Base-by-base conservation (phyloP, 2,113 vertebrate genomes). In the Ochotona curzoniae region DNA sequence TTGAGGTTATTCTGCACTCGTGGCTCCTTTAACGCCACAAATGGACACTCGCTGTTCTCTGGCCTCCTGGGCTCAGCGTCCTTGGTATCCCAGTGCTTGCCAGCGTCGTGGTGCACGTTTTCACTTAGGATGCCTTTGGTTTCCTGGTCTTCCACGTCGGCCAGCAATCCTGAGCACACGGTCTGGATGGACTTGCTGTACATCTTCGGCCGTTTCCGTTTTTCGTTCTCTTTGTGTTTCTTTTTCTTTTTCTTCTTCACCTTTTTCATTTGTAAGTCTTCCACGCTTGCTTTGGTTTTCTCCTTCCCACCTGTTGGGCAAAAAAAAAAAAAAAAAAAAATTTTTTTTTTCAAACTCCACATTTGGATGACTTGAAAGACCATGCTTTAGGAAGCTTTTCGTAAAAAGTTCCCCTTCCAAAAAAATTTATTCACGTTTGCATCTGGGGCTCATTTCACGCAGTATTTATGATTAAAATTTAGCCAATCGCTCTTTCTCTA, bases 221-320 rank as follows among this genome's bases (percentile, higher is more conserved):
- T 99, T 97, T 99, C 99, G 4, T 98, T 99, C 91, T 99, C 99
- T 99, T 99, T 99, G 96, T 99, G 99, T 99, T 99, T 99, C 99
- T 99, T 99, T 98, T 99, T 99, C 99, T 99, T 99, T 99, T 99
- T 99, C 98, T 99, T 99, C 98, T 99, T 99, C n/a, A 99, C 99
- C 97, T 99, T 99, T 98, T 99, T 99, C 95, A 99, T 99, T 98
- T 99, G 99, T 95, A 99, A 98, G 96, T 99, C 99, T 96, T 99
- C 99, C 0, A 97, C 94, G 96, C 98, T 98, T 86, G 98, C 98
- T 98, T 99, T 99, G 95, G 98, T 97, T 96, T 99, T 99, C 96
- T 99, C 99, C 96, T 99, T 99, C 82, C 98, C 98, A 97, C 98
- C 99, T 99, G 97, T 96, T 93, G 86, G 73, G 18, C n/a, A n/a